These are phyloP conservation scores for Linhomoeus sp. DNA, from an alignment of 2,888 invertebrate genomes.

Conservation along the genomic window DNA sequence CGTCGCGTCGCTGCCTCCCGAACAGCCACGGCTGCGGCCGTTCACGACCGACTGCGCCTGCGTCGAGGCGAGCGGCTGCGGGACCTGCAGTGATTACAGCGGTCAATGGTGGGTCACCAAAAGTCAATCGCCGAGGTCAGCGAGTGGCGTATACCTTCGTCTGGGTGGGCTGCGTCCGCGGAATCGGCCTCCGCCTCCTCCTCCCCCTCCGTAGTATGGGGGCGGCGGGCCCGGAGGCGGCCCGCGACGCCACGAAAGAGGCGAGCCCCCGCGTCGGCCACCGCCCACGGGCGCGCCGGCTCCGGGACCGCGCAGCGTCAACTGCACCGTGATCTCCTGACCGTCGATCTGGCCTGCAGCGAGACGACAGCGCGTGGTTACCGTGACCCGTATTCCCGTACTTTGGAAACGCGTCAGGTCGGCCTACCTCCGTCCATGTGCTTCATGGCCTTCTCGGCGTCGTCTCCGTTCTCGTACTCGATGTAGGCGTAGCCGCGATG, in stretches of 20 bases:
- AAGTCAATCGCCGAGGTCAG: too few species aligned
- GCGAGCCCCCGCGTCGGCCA: too few species aligned
- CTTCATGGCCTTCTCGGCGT: slow-evolving; percentile 94
- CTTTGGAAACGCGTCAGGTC: not conserved
- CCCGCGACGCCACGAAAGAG: too few species aligned
- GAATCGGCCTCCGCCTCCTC: too few species aligned
- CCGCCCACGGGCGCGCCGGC: slow-evolving; percentile 35
- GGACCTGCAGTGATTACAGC: too few species aligned
- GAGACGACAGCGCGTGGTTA: not conserved
- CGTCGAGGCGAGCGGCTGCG: slow-evolving; percentile 3
- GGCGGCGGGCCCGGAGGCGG: too few species aligned
- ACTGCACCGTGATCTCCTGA: slow-evolving; percentile 66
- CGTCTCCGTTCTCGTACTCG: slow-evolving; percentile 75
- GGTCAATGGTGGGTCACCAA: too few species aligned
- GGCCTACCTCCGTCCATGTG: slow-evolving; percentile 84
- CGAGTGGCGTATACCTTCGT: too few species aligned
- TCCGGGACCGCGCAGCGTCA: not conserved
- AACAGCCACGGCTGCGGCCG: too few species aligned
- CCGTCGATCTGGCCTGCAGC: slow-evolving; percentile 68
- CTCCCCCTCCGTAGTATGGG: too few species aligned
- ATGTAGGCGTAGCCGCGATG: slow-evolving; percentile 87
- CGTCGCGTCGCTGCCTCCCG: too few species aligned
- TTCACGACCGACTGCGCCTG: not conserved
- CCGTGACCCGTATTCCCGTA: not conserved
- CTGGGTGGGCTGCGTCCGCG: too few species aligned